phyloP scores from a whole-genome alignment of 2,113 vertebrate genomes.

The Trogon surrucura region DNA sequence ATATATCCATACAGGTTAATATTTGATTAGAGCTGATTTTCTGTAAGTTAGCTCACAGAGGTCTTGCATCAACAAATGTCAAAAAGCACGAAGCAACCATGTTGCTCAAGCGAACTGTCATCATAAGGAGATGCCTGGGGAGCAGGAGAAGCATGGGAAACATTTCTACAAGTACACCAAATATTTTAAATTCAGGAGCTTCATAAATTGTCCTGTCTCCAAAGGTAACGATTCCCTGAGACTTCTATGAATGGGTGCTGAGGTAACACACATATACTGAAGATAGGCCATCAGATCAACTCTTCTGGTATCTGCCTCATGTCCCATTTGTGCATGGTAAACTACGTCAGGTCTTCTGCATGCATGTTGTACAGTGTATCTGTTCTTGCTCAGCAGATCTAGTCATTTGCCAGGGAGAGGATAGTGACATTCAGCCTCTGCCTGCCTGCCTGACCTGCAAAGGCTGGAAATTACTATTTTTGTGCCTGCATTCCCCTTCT shows the following conservation, averaged over 20 bases:
- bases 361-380: neutral
- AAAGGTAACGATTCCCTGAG: neutral
- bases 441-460: neutral
- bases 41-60: neutral
- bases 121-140: neutral
- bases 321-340: neutral
- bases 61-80: neutral
- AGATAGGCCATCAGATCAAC: neutral
- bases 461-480: neutral
- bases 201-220: neutral
- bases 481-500: neutral
- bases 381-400: neutral
- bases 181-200: neutral
- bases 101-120: neutral
- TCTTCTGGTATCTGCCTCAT: neutral
- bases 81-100: neutral
- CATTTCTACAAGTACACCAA: neutral
- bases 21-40: neutral
- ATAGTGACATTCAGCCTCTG: neutral
- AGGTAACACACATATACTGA: neutral
- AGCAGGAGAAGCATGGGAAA: neutral
- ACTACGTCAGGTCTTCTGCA: fast-evolving
- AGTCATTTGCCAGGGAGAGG: neutral
- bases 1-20: neutral
- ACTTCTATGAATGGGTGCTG: neutral